Evolutionary conservation across 1,140 invertebrate species (phyloP).

Genomic region (Lamellibrachia luymesi): DNA sequence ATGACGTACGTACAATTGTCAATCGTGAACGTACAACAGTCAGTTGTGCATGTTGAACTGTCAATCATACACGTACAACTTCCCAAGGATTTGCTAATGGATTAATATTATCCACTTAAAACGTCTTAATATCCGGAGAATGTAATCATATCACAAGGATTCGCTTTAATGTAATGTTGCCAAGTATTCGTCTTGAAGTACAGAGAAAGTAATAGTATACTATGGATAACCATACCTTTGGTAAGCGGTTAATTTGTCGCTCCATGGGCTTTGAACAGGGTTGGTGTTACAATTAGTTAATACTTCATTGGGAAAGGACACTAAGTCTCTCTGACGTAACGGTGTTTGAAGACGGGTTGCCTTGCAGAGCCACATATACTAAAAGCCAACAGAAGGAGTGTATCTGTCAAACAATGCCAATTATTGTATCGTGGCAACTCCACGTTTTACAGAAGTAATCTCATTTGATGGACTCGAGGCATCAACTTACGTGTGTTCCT

Average conservation of each 20-base stretch:
- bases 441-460: no score
- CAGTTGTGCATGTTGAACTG: background rate
- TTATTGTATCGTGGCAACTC: no score
- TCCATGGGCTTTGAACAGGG: background rate
- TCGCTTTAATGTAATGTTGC: background rate
- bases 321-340: background rate
- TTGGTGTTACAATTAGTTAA: background rate
- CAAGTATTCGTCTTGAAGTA: background rate
- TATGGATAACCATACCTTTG: background rate
- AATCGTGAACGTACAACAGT: background rate
- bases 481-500: no score
- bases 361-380: background rate
- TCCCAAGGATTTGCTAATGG: background rate
- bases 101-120: background rate
- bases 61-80: background rate
- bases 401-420: no score
- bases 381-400: background rate
- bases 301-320: background rate
- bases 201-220: background rate
- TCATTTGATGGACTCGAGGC: no score
- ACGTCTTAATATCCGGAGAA: background rate
- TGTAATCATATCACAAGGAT: background rate
- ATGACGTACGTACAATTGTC: background rate
- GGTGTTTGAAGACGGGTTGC: background rate
- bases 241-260: background rate